These are phyloP conservation scores for Hydrotaea diabolus DNA, from an alignment of 2,888 invertebrate species.

Conservation along the genomic window DNA sequence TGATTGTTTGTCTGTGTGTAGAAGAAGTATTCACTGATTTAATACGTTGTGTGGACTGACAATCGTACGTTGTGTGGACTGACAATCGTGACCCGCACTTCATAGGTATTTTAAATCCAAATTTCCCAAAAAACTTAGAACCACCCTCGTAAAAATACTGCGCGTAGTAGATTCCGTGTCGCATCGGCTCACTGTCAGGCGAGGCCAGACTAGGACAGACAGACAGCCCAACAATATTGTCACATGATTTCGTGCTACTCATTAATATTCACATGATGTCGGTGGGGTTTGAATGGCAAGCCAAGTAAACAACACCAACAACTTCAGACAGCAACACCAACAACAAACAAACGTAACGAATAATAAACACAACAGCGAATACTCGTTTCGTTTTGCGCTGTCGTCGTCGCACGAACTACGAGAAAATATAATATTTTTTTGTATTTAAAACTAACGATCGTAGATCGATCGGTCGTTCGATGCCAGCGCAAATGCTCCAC, in stretches of 20 bases:
- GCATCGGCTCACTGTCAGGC: conserved; percentile 39
- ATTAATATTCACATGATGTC: conserved; percentile 78
- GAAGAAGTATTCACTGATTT: too few relatives aligned
- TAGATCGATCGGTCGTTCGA: conserved; percentile 33
- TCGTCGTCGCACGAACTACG: conserved; percentile 5
- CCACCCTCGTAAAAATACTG: background rate
- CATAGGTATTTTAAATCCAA: too few relatives aligned
- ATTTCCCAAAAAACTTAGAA: background rate
- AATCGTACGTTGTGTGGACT: too few relatives aligned
- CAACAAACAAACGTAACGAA: conserved; percentile 22
- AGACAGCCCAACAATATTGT: conserved; percentile 67
- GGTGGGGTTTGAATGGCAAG: conserved; percentile 69
- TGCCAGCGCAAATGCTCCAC: conserved; percentile 13
- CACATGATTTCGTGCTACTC: conserved; percentile 71
- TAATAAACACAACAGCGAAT: conserved; percentile 18
- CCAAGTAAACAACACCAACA: conserved; percentile 48
- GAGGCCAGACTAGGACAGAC: background rate
- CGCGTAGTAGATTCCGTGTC: conserved; percentile 5
- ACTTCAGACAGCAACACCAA: background rate
- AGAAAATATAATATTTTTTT: too few relatives aligned
- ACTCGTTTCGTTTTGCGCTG: background rate
- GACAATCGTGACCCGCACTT: too few relatives aligned
- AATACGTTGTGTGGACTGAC: too few relatives aligned
- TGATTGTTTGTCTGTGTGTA: too few relatives aligned
- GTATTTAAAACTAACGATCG: conserved; percentile 20